Evolutionary conservation across 1,140 invertebrate species (phyloP).

Genomic region (Solenopsis invicta): DNA sequence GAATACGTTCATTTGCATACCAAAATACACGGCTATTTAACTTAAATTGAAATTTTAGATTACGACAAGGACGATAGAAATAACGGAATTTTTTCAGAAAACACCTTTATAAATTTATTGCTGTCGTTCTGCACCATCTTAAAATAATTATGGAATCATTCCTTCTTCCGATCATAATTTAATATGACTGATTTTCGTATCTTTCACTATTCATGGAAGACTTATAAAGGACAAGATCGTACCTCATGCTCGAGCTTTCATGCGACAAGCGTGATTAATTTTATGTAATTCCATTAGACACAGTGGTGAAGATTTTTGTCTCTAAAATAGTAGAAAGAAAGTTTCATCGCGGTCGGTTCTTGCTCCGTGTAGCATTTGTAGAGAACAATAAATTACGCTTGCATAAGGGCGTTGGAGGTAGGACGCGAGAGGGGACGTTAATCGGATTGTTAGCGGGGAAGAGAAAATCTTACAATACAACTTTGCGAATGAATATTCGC

Average conservation of each 20-base stretch:
- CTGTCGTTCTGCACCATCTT: neutral
- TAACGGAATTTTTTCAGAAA: slow-evolving; percentile 43
- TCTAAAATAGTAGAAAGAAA: slow-evolving; percentile 65
- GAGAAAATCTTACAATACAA: slow-evolving; percentile 66
- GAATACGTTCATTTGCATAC: slow-evolving; percentile 58
- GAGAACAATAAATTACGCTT: slow-evolving; percentile 73
- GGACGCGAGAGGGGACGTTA: slow-evolving; percentile 32
- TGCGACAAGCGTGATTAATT: slow-evolving; percentile 41
- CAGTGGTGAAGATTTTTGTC: slow-evolving; percentile 65
- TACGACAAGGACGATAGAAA: slow-evolving; percentile 22
- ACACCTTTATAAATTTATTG: slow-evolving; percentile 28
- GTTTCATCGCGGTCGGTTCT: slow-evolving; percentile 54
- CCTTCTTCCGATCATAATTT: slow-evolving; percentile 28
- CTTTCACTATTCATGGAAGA: slow-evolving; percentile 15
- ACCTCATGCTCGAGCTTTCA: slow-evolving; percentile 8
- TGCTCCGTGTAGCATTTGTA: slow-evolving; percentile 13
- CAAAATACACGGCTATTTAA: slow-evolving; percentile 63
- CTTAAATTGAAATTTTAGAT: slow-evolving; percentile 62
- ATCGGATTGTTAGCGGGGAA: slow-evolving; percentile 70
- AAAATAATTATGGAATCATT: slow-evolving; percentile 37
- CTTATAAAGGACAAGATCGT: slow-evolving; percentile 33
- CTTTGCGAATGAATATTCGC: slow-evolving; percentile 47
- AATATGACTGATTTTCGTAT: slow-evolving; percentile 43
- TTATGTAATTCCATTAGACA: slow-evolving; percentile 31
- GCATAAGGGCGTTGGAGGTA: slow-evolving; percentile 8